Evolutionary conservation across 1,140 invertebrate genomes (phyloP), one percentile per base, ranked within the genome.

Genomic region (Cotesia vestalis): DNA sequence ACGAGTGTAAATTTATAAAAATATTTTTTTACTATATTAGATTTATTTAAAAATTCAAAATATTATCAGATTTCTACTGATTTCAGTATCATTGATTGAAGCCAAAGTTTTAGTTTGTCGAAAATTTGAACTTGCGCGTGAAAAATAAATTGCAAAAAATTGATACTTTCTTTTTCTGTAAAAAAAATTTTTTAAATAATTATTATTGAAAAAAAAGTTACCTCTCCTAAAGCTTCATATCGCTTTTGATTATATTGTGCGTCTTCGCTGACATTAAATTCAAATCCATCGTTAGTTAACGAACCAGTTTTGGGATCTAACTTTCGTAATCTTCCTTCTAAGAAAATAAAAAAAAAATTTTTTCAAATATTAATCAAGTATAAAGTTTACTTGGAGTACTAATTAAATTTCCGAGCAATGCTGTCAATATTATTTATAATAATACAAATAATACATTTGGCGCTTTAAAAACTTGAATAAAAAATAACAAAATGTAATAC

Each of bases 171-270:
- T 17, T 17, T 17, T 17, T 17, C 17, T 17, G 1, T 17, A 17
- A 1, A 17, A 17, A 1, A 17, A 17, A 17, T 27, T 27, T 27
- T 27, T 27, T 2, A 27, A 27, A 27, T 27, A 27, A 27, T 27
- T 27, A 2, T 1, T 27, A 27, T 27, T 27, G 27, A 27, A 59
- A 59, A 17, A 59, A 59, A 59, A 59, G 3, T 69, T 78, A 91
- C 91, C 81, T 91, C 89, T 36, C 92, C 92, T 8, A 94, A 77
- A 17, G 90, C 89, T 80, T 94, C 92, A 81, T 94, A 94, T 76
- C 90, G 88, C 63, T 86, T 88, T 79, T 93, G 91, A 80, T 94
- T 93, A 71, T 91, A 89, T 1, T 83, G 81, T 59, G 89, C 84
- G 78, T 91, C 88, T 69, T 88, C 84, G 69, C 87, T 87, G 11